phyloP scores from a whole-genome alignment of 2,888 invertebrate species.

The Volucella bombylans region DNA sequence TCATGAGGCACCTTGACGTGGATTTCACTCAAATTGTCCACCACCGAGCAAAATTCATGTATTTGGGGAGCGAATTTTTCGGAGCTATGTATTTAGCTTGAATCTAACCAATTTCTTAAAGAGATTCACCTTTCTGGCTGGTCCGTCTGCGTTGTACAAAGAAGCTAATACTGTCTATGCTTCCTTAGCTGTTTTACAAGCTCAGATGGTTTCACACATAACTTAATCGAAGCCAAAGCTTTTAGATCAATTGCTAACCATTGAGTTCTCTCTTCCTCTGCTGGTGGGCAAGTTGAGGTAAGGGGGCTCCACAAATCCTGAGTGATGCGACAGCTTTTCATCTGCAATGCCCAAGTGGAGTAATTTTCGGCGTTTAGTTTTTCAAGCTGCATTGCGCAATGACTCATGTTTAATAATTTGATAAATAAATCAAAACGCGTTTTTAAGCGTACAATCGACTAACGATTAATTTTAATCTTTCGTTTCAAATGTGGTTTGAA shows the following conservation, averaged over 20 bases:
- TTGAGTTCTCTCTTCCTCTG: too few relatives aligned
- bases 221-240: too few relatives aligned
- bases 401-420: constrained; percentile 8
- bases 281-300: too few relatives aligned
- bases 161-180: too few relatives aligned
- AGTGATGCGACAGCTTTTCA: constrained; percentile 20
- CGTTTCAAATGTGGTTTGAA: constrained; percentile 1
- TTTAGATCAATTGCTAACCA: too few relatives aligned
- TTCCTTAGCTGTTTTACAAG: too few relatives aligned
- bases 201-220: too few relatives aligned
- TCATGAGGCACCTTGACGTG: constrained; percentile 37
- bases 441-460: not conserved
- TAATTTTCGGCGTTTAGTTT: constrained; percentile 13
- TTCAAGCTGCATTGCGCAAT: constrained; percentile 17
- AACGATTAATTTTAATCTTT: constrained; percentile 14
- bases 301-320: constrained; percentile 10
- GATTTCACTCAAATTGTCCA: constrained; percentile 53
- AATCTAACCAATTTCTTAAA: constrained; percentile 47
- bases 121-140: constrained; percentile 20
- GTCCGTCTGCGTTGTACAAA: too few relatives aligned
- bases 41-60: constrained; percentile 42
- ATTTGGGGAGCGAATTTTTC: too few relatives aligned
- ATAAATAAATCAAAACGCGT: constrained; percentile 10
- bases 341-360: constrained; percentile 10
- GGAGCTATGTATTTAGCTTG: constrained; percentile 33